A percentile compares a stretch with the other conserved stretches of the same genome.
These are phyloP conservation scores for Gasteruption jaculator DNA, from an alignment of 2,888 invertebrate genomes.

Conservation along the genomic window DNA sequence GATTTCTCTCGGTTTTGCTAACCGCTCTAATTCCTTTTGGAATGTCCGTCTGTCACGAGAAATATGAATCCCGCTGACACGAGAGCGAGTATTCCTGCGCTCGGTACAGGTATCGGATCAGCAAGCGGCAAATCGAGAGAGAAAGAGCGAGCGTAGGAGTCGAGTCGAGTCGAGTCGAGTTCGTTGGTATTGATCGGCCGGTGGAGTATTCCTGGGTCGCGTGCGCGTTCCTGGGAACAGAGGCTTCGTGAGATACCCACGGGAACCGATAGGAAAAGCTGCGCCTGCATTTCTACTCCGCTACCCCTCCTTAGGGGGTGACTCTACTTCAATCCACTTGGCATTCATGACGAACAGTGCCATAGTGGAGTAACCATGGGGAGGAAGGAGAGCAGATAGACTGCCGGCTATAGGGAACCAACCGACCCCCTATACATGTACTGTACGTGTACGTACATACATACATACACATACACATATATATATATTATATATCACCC, in stretches of 20 bases:
- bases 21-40: constrained; percentile 11
- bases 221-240: constrained; percentile 48
- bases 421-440: no score
- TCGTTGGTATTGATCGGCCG: constrained; percentile 40
- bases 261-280: constrained; percentile 40
- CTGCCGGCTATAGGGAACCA: no score
- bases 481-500: no score
- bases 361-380: no score
- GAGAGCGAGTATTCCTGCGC: no score
- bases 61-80: constrained; percentile 7
- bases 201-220: constrained; percentile 36
- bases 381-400: no score
- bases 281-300: constrained; percentile 17
- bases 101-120: no score
- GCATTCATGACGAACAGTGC: constrained; percentile 29
- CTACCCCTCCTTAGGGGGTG: constrained; percentile 10
- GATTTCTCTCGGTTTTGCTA: no score
- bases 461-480: no score
- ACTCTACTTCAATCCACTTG: constrained; percentile 24
- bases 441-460: no score
- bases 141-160: constrained; percentile 27
- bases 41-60: constrained; percentile 9
- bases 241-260: constrained; percentile 42
- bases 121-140: constrained; percentile 3
- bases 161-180: no score